Evolutionary conservation across 2,113 vertebrate species (phyloP).

Genomic region (Arizona elegans): DNA sequence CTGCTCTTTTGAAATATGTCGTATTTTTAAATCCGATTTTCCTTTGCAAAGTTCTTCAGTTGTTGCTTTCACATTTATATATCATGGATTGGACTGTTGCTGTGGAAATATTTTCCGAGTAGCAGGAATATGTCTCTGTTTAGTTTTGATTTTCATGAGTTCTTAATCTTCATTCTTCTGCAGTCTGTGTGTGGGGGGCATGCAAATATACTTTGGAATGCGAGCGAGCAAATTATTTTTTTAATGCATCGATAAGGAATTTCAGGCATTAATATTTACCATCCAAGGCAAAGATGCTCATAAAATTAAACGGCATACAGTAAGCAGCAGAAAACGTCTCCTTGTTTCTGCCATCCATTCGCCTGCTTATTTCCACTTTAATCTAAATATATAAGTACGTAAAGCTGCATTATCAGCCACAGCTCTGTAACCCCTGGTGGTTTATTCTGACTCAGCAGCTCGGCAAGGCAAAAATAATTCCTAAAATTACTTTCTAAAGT

Average conservation of each 20-base stretch:
- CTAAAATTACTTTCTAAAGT: background rate
- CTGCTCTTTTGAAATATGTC: background rate
- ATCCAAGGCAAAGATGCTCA: background rate
- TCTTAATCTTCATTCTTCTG: background rate
- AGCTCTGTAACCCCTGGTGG: background rate
- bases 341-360: background rate
- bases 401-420: background rate
- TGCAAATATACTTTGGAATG: background rate
- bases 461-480: background rate
- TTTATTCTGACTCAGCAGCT: background rate
- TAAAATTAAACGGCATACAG: background rate
- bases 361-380: background rate
- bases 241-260: background rate
- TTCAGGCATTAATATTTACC: background rate
- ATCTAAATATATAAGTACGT: background rate
- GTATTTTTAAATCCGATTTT: background rate
- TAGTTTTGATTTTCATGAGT: background rate
- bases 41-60: background rate
- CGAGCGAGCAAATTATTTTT: constrained; percentile 7
- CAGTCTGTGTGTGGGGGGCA: background rate
- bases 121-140: background rate
- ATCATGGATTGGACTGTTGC: background rate
- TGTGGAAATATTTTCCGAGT: background rate
- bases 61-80: background rate
- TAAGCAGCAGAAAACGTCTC: background rate